Conservation (phyloP, 2,888 invertebrate species). For the Acanthoscelides obtectus region DNA sequence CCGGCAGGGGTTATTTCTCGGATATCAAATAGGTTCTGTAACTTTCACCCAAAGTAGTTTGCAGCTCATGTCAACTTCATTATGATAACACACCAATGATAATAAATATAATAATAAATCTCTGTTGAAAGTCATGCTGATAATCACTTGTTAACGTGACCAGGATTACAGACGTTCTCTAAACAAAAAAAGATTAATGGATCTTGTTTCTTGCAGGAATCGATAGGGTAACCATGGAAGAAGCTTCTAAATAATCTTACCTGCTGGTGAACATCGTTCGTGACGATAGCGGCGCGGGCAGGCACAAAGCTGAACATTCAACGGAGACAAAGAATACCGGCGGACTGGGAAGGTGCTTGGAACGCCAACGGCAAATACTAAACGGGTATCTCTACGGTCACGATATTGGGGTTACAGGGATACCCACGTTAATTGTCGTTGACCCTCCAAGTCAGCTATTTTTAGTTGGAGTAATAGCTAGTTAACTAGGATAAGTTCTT, state of each 20-base stretch:
- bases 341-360: not conserved
- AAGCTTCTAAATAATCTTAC: not conserved
- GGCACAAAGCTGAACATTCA: not conserved
- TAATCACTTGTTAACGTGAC: too few relatives aligned
- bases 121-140: too few relatives aligned
- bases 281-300: not conserved
- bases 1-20: too few relatives aligned
- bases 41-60: too few relatives aligned
- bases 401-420: not conserved
- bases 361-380: not conserved
- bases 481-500: too few relatives aligned
- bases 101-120: too few relatives aligned
- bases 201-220: not conserved
- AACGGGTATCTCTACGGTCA: not conserved
- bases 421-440: not conserved
- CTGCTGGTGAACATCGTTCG: not conserved
- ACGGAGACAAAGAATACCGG: not conserved
- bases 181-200: not conserved
- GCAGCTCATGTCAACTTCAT: too few relatives aligned
- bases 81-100: too few relatives aligned
- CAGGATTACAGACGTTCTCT: too few relatives aligned
- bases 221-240: too few relatives aligned
- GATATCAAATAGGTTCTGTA: too few relatives aligned
- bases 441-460: not conserved
- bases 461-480: too few relatives aligned